Percentiles rank a stretch among this genome's conserved stretches.
phyloP scores from a whole-genome alignment of 2,888 invertebrate species.

The Leistus spinibarbis region DNA sequence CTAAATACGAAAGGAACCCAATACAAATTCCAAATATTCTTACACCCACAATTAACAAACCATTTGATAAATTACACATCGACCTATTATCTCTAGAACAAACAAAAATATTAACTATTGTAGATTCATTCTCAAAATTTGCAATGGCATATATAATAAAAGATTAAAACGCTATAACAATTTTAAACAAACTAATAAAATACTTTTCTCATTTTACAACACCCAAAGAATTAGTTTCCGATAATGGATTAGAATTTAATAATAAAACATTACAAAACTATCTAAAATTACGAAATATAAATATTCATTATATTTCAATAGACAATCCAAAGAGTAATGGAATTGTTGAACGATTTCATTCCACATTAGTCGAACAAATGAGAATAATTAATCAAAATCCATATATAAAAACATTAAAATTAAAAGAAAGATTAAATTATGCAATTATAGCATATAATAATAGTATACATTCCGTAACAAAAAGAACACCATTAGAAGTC shows the following conservation, averaged over 20 bases:
- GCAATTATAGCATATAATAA: no score
- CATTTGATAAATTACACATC: constrained; percentile 41
- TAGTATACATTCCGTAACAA: no score
- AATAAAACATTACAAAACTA: no score
- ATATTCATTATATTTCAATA: no score
- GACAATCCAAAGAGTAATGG: no score
- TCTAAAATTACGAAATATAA: no score
- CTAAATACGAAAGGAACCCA: constrained; percentile 40
- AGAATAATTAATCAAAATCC: constrained; percentile 6
- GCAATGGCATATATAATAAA: constrained; percentile 23
- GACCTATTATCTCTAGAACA: no score
- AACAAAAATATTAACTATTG: constrained; percentile 39
- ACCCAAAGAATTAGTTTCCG: constrained; percentile 2
- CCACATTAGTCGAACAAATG: constrained; percentile 21
- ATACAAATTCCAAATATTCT: constrained; percentile 39
- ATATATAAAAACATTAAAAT: not conserved
- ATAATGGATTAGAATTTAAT: no score
- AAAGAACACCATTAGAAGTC: no score
- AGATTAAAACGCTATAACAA: not conserved
- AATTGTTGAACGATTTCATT: constrained; percentile 24
- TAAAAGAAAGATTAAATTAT: no score
- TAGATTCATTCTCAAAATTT: constrained; percentile 43
- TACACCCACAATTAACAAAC: constrained; percentile 41
- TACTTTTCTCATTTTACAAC: constrained; percentile 14
- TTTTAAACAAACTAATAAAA: not conserved